Base-by-base conservation (phyloP, 2,113 vertebrate genomes). In the Phocoena sinus region DNA sequence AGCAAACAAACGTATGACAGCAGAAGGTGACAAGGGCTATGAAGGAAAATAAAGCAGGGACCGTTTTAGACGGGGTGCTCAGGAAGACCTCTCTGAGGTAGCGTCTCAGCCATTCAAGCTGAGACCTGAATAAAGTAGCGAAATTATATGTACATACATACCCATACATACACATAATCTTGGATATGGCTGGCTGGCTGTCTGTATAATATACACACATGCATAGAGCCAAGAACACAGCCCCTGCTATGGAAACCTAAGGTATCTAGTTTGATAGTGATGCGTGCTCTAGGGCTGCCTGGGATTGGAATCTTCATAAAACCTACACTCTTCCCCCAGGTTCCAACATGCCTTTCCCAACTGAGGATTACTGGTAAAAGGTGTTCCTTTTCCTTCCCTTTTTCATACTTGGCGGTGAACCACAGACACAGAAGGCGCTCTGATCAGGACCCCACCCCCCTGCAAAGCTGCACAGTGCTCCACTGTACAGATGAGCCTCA, bases 101-200 rank as follows among this genome's bases (percentile, higher is more conserved):
- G 26, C 4, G 6, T 41, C 50, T 56, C 60, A 82, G 67, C 41
- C 79, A 71, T 60, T 82, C 85, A 68, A 71, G 26, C 68, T 44
- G 91, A 80, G 31, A 76, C 60, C 18, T 28, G 62, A 89, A 70
- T 68, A 68, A 88, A 67, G 70, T 31, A 92, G 77, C 26, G n/a
- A 92, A 44, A 77, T 81, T 67, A 36, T 31, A 62, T 23, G 41
- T 3, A 56, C 28, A 76, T 6, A 1, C 33, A 18, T 25, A 44
- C 1, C 60, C 8, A 21, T 13, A 11, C 17, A 25, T 2, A 23
- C 1, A 79, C 2, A 14, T 13, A 62, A 56, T 56, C 28, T 38
- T 50, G 56, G 74, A 50, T 33, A n/a, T 2, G 4, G 53, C 81
- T 77, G 58, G 8, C 87, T 83, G 81, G 20, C 28, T 47, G 28